Percentiles rank a stretch among this genome's conserved stretches.
These are phyloP conservation scores for Tiliacea citrago DNA, from an alignment of 2,888 invertebrate species.

Conservation along the genomic window DNA sequence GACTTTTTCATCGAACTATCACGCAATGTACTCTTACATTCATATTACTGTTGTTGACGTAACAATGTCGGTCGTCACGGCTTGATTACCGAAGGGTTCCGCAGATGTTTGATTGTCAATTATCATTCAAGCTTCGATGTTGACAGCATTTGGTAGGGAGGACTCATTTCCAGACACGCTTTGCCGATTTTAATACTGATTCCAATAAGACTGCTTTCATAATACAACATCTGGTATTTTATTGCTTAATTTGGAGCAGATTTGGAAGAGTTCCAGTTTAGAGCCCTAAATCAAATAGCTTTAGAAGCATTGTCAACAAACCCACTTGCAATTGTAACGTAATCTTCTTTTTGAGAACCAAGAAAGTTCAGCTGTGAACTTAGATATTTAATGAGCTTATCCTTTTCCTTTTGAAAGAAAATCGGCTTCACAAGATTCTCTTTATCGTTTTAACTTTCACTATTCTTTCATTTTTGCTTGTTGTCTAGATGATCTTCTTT, in stretches of 20 bases:
- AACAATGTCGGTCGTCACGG: conserved; percentile 34
- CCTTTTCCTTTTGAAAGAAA: neutral
- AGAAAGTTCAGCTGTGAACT: no score
- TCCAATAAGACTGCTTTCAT: neutral
- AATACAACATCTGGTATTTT: no score
- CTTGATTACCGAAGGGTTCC: conserved; percentile 17
- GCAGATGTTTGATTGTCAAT: conserved; percentile 12
- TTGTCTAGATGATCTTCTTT: neutral
- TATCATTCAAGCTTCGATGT: conserved; percentile 13
- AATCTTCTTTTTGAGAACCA: neutral
- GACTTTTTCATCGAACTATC: conserved; percentile 27
- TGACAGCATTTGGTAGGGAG: neutral
- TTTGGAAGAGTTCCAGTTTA: neutral
- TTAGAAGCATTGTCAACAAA: neutral
- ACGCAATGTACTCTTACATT: conserved; percentile 27
- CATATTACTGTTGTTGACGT: conserved; percentile 2
- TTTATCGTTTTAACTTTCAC: neutral
- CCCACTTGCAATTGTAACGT: neutral
- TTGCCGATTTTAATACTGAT: neutral
- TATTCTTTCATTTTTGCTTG: neutral
- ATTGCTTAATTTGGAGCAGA: neutral
- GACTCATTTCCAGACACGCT: conserved; percentile 9
- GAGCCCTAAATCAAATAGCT: neutral
- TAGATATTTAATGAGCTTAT: neutral
- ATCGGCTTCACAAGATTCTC: neutral